These are phyloP conservation scores for Parotia lawesii DNA, from an alignment of 2,113 vertebrate species.

Conservation along the genomic window DNA sequence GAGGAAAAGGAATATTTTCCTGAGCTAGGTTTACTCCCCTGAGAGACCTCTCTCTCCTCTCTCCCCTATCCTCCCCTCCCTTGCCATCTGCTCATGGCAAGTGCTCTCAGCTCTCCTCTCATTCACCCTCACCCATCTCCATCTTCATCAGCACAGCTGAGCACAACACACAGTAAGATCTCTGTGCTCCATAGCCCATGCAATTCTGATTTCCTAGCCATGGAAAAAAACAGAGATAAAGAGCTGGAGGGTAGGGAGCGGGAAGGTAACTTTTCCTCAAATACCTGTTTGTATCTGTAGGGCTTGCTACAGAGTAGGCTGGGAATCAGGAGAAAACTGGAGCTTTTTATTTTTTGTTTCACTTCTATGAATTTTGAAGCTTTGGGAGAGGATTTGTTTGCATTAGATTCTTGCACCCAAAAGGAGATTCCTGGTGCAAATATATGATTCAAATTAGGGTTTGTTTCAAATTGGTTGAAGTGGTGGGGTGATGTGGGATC, in stretches of 20 bases:
- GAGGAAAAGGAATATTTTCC: neutral
- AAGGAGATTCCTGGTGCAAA: neutral
- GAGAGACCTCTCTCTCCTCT: neutral
- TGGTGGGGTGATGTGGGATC: no score
- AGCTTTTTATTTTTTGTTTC: neutral
- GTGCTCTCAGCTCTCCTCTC: neutral
- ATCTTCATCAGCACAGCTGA: neutral
- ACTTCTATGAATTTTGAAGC: neutral
- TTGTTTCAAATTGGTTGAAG: neutral
- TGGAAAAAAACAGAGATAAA: neutral
- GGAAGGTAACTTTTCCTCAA: neutral
- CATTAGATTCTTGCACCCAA: neutral
- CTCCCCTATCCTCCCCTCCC: neutral
- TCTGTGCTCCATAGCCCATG: neutral
- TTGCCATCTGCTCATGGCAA: slow-evolving; percentile 5
- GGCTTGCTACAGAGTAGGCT: neutral
- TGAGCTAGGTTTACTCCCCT: neutral
- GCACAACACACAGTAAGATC: neutral
- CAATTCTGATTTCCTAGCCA: neutral
- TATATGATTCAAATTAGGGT: neutral
- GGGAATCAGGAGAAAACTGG: neutral
- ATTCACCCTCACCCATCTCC: neutral
- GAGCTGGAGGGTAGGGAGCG: neutral
- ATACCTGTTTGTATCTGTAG: neutral
- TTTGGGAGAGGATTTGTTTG: neutral